Evolutionary conservation across 2,113 vertebrate genomes (phyloP), one percentile per base, ranked within the genome.

Genomic region (Leucoraja erinaceus): DNA sequence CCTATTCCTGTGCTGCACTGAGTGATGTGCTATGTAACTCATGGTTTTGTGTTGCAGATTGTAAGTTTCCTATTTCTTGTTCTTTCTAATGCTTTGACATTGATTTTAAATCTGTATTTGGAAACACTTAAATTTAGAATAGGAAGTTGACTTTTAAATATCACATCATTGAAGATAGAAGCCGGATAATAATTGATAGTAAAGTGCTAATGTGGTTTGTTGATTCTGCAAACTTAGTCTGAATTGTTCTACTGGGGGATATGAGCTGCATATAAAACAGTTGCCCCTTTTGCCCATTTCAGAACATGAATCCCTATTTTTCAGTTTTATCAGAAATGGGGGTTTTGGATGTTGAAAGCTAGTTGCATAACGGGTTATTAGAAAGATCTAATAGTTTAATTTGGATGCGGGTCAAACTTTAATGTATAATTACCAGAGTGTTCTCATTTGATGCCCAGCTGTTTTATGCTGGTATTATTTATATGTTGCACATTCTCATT

Each of bases 61-160:
- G 79, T 83, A 83, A 79, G 20, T 47, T 38, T 47, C 33, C 18
- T 79, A 14, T 47, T 47, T 38, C 38, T 9, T 56, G 20, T 25
- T 59, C 5, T 4, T 66, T 66, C 63, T 11, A 11, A 3, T 66
- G 20, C 20, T 9, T 25, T 56, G 54, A 3, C 79, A 56, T 20
- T 79, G 79, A 59, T 54, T 83, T 83, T 25, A 83, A 83, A 83
- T 25, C 18, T 28, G 22, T 56, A 56, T 56, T 83, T 83, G 20
- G 47, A 83, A 22, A 47, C 47, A 83, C 11, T 47, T 83, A 12
- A 56, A 54, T 20, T 22, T 56, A 9, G 25, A 47, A 56, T 56
- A 22, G 79, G 25, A 83, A 59, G 79, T 59, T 83, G 47, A 83
- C 47, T 56, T 83, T 83, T 83, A 83, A 83, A 83, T 83, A 59